Base-by-base conservation (phyloP, 1,140 invertebrate species). In the Tetramorium alpestre region DNA sequence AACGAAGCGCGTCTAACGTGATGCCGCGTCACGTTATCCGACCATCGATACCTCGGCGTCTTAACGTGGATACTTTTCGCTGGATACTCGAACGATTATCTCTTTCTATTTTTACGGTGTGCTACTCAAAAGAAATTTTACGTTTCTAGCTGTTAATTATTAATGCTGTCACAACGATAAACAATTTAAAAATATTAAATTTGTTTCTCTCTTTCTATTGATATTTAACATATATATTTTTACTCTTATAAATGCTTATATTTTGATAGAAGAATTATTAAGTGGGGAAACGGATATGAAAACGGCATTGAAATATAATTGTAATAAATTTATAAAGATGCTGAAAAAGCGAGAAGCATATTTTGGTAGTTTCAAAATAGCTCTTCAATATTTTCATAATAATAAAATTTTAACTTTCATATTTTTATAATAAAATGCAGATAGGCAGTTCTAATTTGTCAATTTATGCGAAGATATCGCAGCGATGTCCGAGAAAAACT, bases 1-100 rank as follows among this genome's bases (percentile, higher is more conserved):
- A 73, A 56, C 70, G 49, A 73, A 56, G 51, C 25, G 67, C 22
- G 33, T 10, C 41, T 47, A 70, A 70, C 67, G 41, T 22, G 67
- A 70, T 70, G 47, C 41, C 67, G 41, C 41, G 70, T 13, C 18
- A 38, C 13, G 38, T 56, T 58, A 72, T 72, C 41, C 44, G 25
- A 11, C 69, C 16, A 51, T 72, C 44, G 22, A 28, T 72, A 49
- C 44, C 25, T 75, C 33, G 33, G 16, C n/a, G 58, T 58, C 0
- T 3, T 76, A n/a, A n/a, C 25, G 69, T 25, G 69, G 8, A 58
- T 41, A 41, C 33, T 58, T 56, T 56, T n/a, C 51, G 28, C n/a
- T 56, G n/a, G 51, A 75, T 41, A 41, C 51, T 22, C n/a, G 51
- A 22, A 16, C n/a, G n/a, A 41, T 75, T 75, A 73, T 22, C 18